These are phyloP conservation scores for Oscheius sp. DNA, from an alignment of 2,888 invertebrate species.

Conservation along the genomic window DNA sequence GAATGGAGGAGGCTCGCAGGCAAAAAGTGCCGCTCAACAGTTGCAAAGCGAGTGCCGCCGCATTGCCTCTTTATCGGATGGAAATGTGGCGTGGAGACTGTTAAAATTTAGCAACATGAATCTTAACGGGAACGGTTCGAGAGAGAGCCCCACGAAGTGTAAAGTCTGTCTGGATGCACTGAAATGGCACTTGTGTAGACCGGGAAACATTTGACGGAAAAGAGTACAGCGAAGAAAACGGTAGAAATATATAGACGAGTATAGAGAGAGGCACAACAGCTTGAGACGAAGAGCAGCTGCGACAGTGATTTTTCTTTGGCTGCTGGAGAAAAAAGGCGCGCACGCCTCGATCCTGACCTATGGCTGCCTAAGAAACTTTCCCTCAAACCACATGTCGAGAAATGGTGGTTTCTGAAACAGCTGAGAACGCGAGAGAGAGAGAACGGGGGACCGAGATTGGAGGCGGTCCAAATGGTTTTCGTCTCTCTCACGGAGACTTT, in stretches of 20 bases:
- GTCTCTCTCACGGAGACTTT: constrained; percentile 4
- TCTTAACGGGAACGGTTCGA: no score
- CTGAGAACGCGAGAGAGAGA: constrained; percentile 4
- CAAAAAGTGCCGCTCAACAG: constrained; percentile 38
- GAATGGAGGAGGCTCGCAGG: constrained; percentile 38
- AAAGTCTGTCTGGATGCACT: no score
- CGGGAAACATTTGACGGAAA: not conserved
- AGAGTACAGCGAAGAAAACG: constrained; percentile 2
- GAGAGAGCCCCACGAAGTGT: no score
- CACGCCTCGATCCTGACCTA: not conserved
- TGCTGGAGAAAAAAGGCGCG: not conserved
- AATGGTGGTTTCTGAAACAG: constrained; percentile 19
- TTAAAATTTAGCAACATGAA: no score
- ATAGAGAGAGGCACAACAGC: not conserved
- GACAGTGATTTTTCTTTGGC: constrained; percentile 15
- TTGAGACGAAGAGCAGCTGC: constrained; percentile 17
- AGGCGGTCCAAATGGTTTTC: constrained; percentile 27
- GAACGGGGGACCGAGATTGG: constrained; percentile 9
- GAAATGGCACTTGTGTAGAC: not conserved
- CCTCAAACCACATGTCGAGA: constrained; percentile 23
- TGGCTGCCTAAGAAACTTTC: not conserved
- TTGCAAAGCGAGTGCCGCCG: constrained; percentile 32
- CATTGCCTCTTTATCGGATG: constrained; percentile 20
- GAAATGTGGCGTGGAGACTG: not conserved
- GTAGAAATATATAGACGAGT: not conserved